Evolutionary conservation across 2,113 vertebrate genomes (phyloP), one percentile per base, ranked within the genome.

Genomic region (Polyodon spathula): DNA sequence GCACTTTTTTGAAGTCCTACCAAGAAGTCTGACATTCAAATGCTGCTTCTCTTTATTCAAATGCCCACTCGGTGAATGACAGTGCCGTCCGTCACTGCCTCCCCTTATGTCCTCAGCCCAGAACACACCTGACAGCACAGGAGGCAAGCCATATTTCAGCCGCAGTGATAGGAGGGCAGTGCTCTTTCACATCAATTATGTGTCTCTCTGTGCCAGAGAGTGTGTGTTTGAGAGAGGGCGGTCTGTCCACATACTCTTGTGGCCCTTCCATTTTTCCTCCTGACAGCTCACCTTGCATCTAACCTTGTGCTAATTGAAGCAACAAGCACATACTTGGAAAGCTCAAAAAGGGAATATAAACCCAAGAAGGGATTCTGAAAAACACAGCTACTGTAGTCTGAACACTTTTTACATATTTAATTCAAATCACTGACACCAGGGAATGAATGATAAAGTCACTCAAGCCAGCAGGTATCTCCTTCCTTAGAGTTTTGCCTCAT

Each of bases 131-230:
- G 74, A 71, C 68, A 74, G 61, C 56, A 0, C 55, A 73, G 74
- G 72, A 78, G 62, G 72, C 68, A 46, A 64, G 71, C 65, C 54
- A 40, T 73, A 72, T 77, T 79, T 83, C 78, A 79, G 79, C 70
- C 67, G 68, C 57, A 10, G 62, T 64, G 74, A 79, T 65, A 65
- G 71, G 70, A 76, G 73, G 84, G 75, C 73, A 73, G 74, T 67
- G 57, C 68, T 78, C 72, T 86, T 84, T 86, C 83, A 84, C 72
- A 82, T 87, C 78, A 84, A 79, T 85, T 83, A 82, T 82, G 81
- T 50, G 48, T n/a, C 15, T 11, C 48, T 50, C 12, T 59, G 39
- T 48, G 63, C n/a, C 2, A 10, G 0, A 6, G 16, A 17, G 40
- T 15, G 40, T 2, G 8, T 43, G 56, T 58, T n/a, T 4, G n/a